These are phyloP conservation scores for Caenorhabditis doughertyi DNA, from an alignment of 2,888 invertebrate species.

Conservation along the genomic window DNA sequence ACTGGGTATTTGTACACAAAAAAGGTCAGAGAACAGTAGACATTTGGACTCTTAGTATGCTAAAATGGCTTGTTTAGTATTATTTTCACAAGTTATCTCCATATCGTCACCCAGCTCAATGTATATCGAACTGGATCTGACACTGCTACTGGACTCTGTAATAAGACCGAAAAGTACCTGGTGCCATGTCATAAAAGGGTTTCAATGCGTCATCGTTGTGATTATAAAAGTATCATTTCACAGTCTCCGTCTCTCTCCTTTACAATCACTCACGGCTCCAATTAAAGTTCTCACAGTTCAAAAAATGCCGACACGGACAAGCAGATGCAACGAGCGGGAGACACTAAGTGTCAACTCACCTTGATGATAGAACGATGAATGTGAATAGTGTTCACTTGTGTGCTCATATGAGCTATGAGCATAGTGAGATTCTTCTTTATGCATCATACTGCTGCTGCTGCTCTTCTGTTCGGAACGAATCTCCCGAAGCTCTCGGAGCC, in stretches of 20 bases:
- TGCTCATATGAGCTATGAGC: conserved; percentile 50
- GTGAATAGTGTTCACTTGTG: conserved; percentile 48
- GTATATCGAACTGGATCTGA: conserved; percentile 62
- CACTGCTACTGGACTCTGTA: conserved; percentile 57
- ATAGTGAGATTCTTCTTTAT: conserved; percentile 46
- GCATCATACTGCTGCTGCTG: conserved; percentile 35
- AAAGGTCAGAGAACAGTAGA: conserved; percentile 37
- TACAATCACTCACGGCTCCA: conserved; percentile 28
- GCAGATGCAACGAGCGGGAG: conserved; percentile 56
- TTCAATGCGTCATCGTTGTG: not conserved
- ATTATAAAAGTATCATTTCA: conserved; percentile 12
- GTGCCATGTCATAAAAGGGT: conserved; percentile 29
- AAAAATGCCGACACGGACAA: conserved; percentile 50
- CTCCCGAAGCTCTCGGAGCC: conserved; percentile 36
- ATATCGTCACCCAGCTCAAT: conserved; percentile 67
- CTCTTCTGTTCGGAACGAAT: conserved; percentile 25
- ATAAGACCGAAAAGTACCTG: conserved; percentile 55
- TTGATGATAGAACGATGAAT: conserved; percentile 56
- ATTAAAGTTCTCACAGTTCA: conserved; percentile 40
- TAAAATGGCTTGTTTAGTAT: conserved; percentile 52
- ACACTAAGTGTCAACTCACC: conserved; percentile 46
- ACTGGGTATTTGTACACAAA: conserved; percentile 35
- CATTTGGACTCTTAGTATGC: conserved; percentile 42
- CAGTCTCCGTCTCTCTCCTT: conserved; percentile 28
- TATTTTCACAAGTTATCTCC: conserved; percentile 63